A percentile compares a stretch with the other conserved stretches of the same genome.
Conservation (phyloP, 53 echinoderm and acorn worm genomes). For the Antedon mediterranea region DNA sequence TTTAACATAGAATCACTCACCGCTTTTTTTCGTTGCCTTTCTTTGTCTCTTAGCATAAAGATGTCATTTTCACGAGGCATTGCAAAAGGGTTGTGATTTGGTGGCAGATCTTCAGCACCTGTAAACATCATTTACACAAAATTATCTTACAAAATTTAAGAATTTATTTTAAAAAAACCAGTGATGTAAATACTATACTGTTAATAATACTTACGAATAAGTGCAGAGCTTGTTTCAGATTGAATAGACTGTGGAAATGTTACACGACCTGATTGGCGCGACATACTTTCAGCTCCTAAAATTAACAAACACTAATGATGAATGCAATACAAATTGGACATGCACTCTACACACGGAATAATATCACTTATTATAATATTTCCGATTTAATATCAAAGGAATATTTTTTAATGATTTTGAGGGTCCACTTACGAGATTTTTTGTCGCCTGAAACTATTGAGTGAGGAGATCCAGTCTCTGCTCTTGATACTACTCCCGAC, state of each 20-base stretch:
- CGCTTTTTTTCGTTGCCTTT: slow-evolving; percentile 88
- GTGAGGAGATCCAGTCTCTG: slow-evolving; percentile 19
- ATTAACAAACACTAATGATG: too few species aligned
- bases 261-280: slow-evolving; percentile 84
- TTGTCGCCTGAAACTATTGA: slow-evolving; percentile 24
- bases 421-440: slow-evolving; percentile 4
- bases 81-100: slow-evolving; percentile 84
- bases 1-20: slow-evolving; percentile 34
- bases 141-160: too few species aligned
- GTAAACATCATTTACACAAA: slow-evolving; percentile 1
- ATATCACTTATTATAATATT: too few species aligned
- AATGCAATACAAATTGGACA: too few species aligned
- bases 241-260: slow-evolving; percentile 90
- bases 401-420: too few species aligned
- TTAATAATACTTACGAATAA: not conserved
- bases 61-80: slow-evolving; percentile 97
- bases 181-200: not conserved
- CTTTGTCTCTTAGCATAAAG: slow-evolving; percentile 93
- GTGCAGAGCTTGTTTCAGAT: slow-evolving; percentile 56
- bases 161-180: too few species aligned
- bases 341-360: too few species aligned
- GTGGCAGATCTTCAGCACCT: slow-evolving; percentile 65
- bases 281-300: not conserved
- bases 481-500: slow-evolving; percentile 30
- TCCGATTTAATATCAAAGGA: too few species aligned